Conservation (phyloP, 2,888 invertebrate genomes). For the Cremastinae sp. region DNA sequence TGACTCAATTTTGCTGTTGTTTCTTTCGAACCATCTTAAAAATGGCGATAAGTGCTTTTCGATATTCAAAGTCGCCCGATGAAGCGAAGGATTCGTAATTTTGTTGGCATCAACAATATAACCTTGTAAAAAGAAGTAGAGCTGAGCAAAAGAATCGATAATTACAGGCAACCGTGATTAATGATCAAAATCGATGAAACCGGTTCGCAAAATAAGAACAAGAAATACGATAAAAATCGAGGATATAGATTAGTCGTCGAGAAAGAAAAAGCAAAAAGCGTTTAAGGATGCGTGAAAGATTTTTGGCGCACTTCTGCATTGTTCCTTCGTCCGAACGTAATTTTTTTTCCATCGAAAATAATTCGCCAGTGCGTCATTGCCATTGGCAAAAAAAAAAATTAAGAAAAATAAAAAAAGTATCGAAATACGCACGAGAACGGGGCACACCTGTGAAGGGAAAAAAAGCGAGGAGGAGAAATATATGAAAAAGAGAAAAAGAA, state of each 20-base stretch:
- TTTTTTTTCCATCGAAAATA: constrained; percentile 1
- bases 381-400: constrained; percentile 26
- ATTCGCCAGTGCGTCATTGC: constrained; percentile 18
- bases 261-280: neutral
- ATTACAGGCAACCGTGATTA: neutral
- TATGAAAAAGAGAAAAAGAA: constrained; percentile 10
- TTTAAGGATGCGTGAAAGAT: constrained; percentile 3
- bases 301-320: neutral
- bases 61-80: neutral
- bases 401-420: no score
- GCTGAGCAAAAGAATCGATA: constrained; percentile 9
- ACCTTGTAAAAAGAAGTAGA: neutral
- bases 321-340: neutral
- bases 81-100: no score
- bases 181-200: neutral
- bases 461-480: no score
- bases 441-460: constrained; percentile 28
- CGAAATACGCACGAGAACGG: neutral
- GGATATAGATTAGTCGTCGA: neutral
- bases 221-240: neutral
- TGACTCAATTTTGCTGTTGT: no score
- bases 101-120: neutral
- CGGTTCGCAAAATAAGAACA: neutral
- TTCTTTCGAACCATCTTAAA: neutral
- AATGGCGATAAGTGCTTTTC: no score